A percentile compares a stretch with the other conserved stretches of the same genome.
Evolutionary conservation across 2,888 invertebrate genomes (phyloP).

Genomic region (Euplagia quadripunctaria): DNA sequence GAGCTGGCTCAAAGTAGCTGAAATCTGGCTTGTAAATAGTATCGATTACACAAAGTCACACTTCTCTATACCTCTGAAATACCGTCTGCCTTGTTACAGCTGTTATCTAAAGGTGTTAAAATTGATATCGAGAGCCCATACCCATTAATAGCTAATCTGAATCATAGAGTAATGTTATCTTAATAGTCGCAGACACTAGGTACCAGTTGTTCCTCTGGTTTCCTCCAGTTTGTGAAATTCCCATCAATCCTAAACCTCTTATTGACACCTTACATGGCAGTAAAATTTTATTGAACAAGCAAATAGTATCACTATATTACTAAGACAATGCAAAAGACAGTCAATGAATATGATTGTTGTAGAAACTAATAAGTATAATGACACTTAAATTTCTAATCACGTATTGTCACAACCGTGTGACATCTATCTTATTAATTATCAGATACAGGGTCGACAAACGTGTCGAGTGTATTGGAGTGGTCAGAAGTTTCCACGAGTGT

Average conservation of each 20-base stretch:
- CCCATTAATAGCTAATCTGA: background rate
- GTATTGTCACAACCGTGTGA: slow-evolving; percentile 38
- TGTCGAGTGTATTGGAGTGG: slow-evolving; percentile 56
- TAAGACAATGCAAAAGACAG: slow-evolving; percentile 1
- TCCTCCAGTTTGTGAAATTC: background rate
- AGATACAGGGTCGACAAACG: slow-evolving; percentile 50
- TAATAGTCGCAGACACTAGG: background rate
- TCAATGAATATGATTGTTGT: background rate
- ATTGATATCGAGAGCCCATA: background rate
- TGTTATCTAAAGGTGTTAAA: no score
- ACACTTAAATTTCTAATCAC: slow-evolving; percentile 38
- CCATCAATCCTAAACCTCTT: background rate
- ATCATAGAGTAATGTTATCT: background rate
- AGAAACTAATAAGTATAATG: slow-evolving; percentile 11
- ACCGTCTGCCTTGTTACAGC: background rate
- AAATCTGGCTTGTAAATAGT: no score
- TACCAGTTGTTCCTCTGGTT: background rate
- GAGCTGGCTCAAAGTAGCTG: no score
- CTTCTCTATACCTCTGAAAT: background rate
- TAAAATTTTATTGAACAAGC: slow-evolving; percentile 4
- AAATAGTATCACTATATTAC: background rate
- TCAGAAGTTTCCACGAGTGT: slow-evolving; percentile 76
- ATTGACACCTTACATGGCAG: background rate
- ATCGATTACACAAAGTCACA: background rate
- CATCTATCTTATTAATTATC: slow-evolving; percentile 55